Evolutionary conservation across 2,797 vertebrate genomes (phyloP).

Genomic region (Danio albolineatus): DNA sequence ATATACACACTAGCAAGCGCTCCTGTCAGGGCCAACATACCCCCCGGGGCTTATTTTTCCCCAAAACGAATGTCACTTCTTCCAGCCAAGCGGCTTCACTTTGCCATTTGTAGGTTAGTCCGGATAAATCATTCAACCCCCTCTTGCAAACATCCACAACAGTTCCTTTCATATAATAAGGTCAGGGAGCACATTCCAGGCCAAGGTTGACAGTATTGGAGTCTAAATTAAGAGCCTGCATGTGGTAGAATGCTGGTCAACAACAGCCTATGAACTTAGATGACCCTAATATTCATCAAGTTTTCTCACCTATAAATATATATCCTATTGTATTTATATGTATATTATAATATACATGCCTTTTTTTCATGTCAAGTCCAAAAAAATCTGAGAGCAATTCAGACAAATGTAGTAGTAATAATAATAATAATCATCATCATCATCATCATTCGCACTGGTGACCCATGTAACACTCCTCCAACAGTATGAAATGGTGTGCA

Average conservation of each 20-base stretch:
- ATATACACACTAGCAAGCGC: conserved; percentile 48
- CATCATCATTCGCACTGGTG: background rate
- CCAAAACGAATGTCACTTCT: conserved; percentile 71
- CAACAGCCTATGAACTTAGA: conserved; percentile 68
- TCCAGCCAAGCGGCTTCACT: conserved; percentile 64
- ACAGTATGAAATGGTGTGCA: conserved; percentile 1
- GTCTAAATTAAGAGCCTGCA: conserved; percentile 81
- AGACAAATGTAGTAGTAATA: background rate
- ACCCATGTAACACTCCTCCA: conserved; percentile 4
- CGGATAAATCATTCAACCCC: conserved; percentile 74
- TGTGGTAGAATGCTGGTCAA: conserved; percentile 68
- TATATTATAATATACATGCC: background rate
- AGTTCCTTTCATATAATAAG: conserved; percentile 79
- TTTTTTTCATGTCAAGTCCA: background rate
- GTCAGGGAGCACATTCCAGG: conserved; percentile 80
- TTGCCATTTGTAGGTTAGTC: conserved; percentile 70
- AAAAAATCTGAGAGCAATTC: background rate
- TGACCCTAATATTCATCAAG: background rate
- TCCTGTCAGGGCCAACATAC: conserved; percentile 51
- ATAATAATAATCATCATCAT: too few relatives aligned
- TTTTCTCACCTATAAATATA: background rate
- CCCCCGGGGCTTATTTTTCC: conserved; percentile 66
- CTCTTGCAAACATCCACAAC: conserved; percentile 72
- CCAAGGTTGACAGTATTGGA: conserved; percentile 75
- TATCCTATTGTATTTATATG: too few relatives aligned